Evolutionary conservation across 2,888 invertebrate species (phyloP), one percentile per base, ranked within the genome.

Genomic region (Cantharis flavilabris): DNA sequence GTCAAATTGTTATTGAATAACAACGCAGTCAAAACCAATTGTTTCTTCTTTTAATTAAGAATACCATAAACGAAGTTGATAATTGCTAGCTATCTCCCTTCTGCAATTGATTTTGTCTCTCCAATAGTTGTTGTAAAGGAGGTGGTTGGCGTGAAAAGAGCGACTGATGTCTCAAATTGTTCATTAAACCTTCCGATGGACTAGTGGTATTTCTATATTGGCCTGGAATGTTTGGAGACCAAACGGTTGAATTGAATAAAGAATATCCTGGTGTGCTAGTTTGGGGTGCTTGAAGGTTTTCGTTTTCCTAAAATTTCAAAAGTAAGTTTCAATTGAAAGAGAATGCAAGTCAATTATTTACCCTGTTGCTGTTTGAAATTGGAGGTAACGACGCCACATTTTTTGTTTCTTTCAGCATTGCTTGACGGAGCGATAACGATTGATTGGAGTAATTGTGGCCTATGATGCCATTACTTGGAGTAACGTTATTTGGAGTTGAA

Each of bases 71-170:
- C 26, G 9, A n/a, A 23, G n/a, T 67, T 67, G n/a, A 67, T 23
- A 9, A 23, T 67, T 79, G 74, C 80, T 81, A 83, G 79, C 82
- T 82, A 76, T 84, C 85, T 67, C 81, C 84, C 75, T 86, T 86
- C 74, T 87, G 85, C 71, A 92, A 89, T 83, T 93, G 93, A 84
- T 93, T 94, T 88, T 96, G 96, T 84, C 95, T 95, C 86, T 96
- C 95, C 79, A 96, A 88, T 18, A 96, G 91, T n/a, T 49, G 49
- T 63, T 95, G 92, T 86, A 95, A 95, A 76, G 96, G 89, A 1
- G 94, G 94, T 3, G 94, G 94, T 5, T 94, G 93, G 0, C 93
- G 93, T 11, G 94, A 93, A 93, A 95, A 95, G 65, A 95, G 88
- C 0, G 94, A 94, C 91, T 95, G 92, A 62, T 87, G 87, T 26